Evolutionary conservation across 2,888 invertebrate genomes (phyloP).

Genomic region (Amorpha juglandis): DNA sequence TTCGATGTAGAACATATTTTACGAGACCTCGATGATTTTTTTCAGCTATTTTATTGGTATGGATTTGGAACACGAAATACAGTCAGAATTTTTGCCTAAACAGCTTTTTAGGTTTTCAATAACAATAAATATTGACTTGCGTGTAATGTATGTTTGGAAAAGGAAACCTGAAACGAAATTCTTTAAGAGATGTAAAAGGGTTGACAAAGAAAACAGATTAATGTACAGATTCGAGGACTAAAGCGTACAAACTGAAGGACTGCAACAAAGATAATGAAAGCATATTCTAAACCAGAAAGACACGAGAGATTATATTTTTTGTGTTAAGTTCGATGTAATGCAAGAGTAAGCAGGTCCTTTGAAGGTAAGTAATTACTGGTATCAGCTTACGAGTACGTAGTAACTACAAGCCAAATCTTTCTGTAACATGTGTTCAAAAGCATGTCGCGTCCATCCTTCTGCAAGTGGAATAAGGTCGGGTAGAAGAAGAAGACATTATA

Average conservation of each 20-base stretch:
- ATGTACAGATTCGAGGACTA: not conserved
- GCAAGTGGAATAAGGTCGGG: too few species aligned
- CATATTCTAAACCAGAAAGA: too few species aligned
- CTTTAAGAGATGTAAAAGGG: not conserved
- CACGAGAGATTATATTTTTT: too few species aligned
- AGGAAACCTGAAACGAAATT: conserved; percentile 7
- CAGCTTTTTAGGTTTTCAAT: conserved; percentile 3
- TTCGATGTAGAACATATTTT: not conserved
- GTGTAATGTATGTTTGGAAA: conserved; percentile 13
- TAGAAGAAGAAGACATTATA: too few species aligned
- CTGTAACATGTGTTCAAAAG: too few species aligned
- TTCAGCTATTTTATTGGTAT: conserved; percentile 2
- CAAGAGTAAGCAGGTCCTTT: too few species aligned
- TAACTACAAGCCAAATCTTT: too few species aligned
- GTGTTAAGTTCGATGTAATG: too few species aligned
- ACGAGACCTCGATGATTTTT: conserved; percentile 9
- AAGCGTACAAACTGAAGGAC: not conserved
- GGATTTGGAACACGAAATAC: not conserved
- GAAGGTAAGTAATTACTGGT: too few species aligned
- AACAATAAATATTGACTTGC: conserved; percentile 10
- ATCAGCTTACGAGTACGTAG: too few species aligned
- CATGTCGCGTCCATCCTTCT: too few species aligned
- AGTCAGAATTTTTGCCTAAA: conserved; percentile 8
- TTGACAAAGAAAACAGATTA: not conserved
- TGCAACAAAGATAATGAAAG: too few species aligned